These are phyloP conservation scores for Proisotoma minuta DNA, from an alignment of 2,888 invertebrate genomes.

Conservation along the genomic window DNA sequence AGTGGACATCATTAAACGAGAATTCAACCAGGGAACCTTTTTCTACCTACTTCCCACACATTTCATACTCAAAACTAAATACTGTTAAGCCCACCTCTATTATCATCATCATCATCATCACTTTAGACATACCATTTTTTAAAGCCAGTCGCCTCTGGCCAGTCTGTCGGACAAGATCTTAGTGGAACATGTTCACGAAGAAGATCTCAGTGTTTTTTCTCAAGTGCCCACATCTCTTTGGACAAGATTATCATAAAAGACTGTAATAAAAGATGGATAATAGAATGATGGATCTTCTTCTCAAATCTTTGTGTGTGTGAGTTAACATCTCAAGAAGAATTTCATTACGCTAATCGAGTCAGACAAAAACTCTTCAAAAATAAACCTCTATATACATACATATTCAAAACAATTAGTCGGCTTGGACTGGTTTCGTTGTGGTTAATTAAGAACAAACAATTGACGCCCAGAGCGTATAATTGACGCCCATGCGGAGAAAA, in stretches of 20 bases:
- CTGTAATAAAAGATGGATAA: not conserved
- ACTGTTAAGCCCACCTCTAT: conserved; percentile 3
- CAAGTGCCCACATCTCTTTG: not conserved
- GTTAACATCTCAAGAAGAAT: conserved; percentile 12
- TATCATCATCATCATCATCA: conserved; percentile 16
- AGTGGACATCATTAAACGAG: conserved; percentile 10
- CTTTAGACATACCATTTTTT: conserved; percentile 21
- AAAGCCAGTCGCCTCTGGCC: conserved; percentile 13
- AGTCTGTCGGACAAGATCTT: not conserved
- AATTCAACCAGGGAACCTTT: conserved; percentile 13
- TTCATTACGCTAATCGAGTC: conserved; percentile 17
- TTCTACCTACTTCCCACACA: conserved; percentile 15
- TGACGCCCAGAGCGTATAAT: conserved; percentile 21
- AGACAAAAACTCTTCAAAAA: conserved; percentile 15
- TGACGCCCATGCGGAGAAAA: conserved; percentile 10
- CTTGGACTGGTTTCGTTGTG: conserved; percentile 16
- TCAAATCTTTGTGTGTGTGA: not conserved
- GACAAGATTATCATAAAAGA: not conserved
- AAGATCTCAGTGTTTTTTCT: not conserved
- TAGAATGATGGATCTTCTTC: conserved; percentile 15
- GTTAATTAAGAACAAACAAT: conserved; percentile 20
- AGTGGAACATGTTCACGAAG: conserved; percentile 2
- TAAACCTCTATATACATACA: no score
- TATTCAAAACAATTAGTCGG: conserved; percentile 18
- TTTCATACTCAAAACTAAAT: conserved; percentile 7